A percentile compares a stretch with the other conserved stretches of the same genome.
Evolutionary conservation across 2,113 vertebrate species (phyloP).

Genomic region (Festucalex cinctus): DNA sequence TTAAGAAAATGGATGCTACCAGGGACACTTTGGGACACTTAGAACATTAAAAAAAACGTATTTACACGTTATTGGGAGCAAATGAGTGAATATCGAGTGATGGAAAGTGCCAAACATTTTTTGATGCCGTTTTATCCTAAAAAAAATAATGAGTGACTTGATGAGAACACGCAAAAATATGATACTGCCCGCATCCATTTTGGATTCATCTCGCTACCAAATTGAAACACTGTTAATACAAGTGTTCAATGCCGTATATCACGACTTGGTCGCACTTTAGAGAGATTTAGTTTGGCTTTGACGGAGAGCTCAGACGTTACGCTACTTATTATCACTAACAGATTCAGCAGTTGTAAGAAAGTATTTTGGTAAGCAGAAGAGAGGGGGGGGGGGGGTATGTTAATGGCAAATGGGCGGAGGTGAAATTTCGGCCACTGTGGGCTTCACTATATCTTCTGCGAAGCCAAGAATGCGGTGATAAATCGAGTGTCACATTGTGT

Average conservation of each 20-base stretch:
- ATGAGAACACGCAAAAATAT: slow-evolving; percentile 50
- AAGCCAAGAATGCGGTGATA: slow-evolving; percentile 57
- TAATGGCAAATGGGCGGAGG: slow-evolving; percentile 40
- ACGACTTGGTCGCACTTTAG: slow-evolving; percentile 22
- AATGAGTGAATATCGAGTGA: too few species aligned
- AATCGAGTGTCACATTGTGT: slow-evolving; percentile 67
- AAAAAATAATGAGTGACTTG: slow-evolving; percentile 59
- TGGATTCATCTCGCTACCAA: slow-evolving; percentile 16
- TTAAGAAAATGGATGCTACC: too few species aligned
- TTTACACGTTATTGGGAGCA: too few species aligned
- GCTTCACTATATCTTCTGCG: slow-evolving; percentile 41
- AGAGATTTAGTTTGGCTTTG: slow-evolving; percentile 48
- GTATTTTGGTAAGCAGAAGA: slow-evolving; percentile 42
- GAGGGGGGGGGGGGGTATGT: too few species aligned
- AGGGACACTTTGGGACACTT: too few species aligned
- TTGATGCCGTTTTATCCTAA: slow-evolving; percentile 38
- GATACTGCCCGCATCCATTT: slow-evolving; percentile 13
- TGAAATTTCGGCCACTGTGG: slow-evolving; percentile 49
- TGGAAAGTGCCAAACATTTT: too few species aligned
- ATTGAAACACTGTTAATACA: slow-evolving; percentile 30
- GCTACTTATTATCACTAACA: slow-evolving; percentile 53
- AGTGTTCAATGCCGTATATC: slow-evolving; percentile 30
- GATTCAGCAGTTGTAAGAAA: slow-evolving; percentile 52
- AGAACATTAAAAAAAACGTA: too few species aligned
- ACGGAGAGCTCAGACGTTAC: slow-evolving; percentile 38